Conservation (phyloP, 2,888 invertebrate genomes). For the Cantharis rustica region DNA sequence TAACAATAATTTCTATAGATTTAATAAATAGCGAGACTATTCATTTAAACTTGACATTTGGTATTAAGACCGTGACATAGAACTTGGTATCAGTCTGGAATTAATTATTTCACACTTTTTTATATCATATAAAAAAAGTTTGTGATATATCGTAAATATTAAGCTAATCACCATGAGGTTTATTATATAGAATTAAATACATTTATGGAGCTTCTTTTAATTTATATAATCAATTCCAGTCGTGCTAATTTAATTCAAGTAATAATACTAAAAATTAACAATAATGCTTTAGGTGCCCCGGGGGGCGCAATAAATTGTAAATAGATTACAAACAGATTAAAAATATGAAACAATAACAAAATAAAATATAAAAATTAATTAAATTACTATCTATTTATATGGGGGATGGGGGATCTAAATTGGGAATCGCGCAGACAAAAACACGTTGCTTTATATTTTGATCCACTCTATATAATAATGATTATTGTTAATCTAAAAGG, state of each 20-base stretch:
- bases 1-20: background rate
- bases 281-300: too few relatives aligned
- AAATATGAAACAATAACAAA: too few relatives aligned
- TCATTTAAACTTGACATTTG: background rate
- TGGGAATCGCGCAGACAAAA: too few relatives aligned
- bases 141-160: background rate
- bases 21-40: background rate
- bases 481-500: too few relatives aligned
- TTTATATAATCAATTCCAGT: background rate
- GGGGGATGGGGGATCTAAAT: too few relatives aligned
- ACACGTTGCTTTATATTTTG: too few relatives aligned
- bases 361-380: background rate
- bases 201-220: background rate
- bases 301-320: too few relatives aligned
- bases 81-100: conserved; percentile 2
- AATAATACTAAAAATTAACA: background rate
- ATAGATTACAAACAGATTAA: too few relatives aligned
- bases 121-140: background rate
- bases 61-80: conserved; percentile 8
- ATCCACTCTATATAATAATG: too few relatives aligned
- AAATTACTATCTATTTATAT: too few relatives aligned
- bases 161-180: background rate
- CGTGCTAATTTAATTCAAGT: background rate
- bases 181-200: background rate
- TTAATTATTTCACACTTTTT: background rate